These are phyloP conservation scores for Baccha elongata DNA, from an alignment of 2,888 invertebrate genomes.

Conservation along the genomic window DNA sequence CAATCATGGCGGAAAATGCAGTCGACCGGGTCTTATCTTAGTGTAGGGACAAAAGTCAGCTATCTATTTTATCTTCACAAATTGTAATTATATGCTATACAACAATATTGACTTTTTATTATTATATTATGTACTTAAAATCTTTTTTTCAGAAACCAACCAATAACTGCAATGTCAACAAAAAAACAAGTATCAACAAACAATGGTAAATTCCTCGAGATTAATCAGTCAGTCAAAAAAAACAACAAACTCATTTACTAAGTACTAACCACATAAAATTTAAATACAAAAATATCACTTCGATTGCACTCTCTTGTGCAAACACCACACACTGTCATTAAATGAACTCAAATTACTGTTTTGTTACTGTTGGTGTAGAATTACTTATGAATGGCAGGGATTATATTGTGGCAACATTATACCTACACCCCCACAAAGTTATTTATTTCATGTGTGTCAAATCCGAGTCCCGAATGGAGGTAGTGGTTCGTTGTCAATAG, in stretches of 20 bases:
- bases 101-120: too few species aligned
- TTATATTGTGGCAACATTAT: background rate
- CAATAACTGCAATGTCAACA: background rate
- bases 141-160: too few species aligned
- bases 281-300: constrained; percentile 12
- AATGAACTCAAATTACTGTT: background rate
- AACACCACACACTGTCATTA: background rate
- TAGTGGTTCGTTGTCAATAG: background rate
- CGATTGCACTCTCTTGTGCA: background rate
- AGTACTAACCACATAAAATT: constrained; percentile 14
- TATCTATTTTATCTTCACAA: too few species aligned
- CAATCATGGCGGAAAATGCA: too few species aligned
- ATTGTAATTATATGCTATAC: too few species aligned
- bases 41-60: too few species aligned
- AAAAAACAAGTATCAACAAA: background rate
- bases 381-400: too few species aligned
- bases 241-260: background rate
- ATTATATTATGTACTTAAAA: too few species aligned
- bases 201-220: background rate
- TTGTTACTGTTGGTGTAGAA: background rate
- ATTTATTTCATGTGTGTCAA: background rate
- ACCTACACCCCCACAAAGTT: background rate
- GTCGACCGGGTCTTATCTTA: too few species aligned
- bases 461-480: background rate
- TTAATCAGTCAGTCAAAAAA: background rate